These are phyloP conservation scores for Tor tambroides DNA, from an alignment of 2,113 vertebrate genomes.

Conservation along the genomic window DNA sequence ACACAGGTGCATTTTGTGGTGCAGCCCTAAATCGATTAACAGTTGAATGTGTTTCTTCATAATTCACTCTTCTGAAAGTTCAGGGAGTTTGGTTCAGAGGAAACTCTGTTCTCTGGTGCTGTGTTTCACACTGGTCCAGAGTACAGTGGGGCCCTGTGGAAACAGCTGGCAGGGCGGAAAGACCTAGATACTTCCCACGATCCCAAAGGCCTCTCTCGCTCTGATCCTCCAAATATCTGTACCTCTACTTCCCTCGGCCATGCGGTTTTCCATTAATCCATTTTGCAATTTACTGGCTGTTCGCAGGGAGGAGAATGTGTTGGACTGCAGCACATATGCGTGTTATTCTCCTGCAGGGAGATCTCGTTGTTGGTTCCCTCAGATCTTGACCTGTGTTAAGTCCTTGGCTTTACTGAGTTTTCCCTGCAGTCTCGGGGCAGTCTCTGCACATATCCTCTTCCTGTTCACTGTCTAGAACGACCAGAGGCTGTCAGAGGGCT, in stretches of 20 bases:
- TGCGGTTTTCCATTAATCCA: neutral
- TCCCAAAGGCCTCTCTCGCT: no score
- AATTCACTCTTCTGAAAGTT: slow-evolving; percentile 3
- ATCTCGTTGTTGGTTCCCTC: slow-evolving; percentile 19
- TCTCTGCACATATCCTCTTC: slow-evolving; percentile 41
- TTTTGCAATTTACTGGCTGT: slow-evolving; percentile 1
- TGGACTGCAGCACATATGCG: slow-evolving; percentile 3
- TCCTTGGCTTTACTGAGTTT: slow-evolving; percentile 48
- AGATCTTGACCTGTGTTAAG: slow-evolving; percentile 46
- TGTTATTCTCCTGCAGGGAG: neutral
- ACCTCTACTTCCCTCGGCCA: neutral
- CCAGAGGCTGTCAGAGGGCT: neutral
- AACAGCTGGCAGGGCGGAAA: slow-evolving; percentile 51
- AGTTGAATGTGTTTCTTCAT: neutral
- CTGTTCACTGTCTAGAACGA: slow-evolving; percentile 29
- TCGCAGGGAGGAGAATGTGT: slow-evolving; percentile 12
- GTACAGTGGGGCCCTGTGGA: slow-evolving; percentile 23
- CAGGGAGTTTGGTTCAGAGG: neutral
- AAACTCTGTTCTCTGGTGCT: slow-evolving; percentile 27
- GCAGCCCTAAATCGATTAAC: neutral
- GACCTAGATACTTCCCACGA: neutral
- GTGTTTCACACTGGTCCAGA: slow-evolving; percentile 25
- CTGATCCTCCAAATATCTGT: no score
- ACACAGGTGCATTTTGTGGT: neutral
- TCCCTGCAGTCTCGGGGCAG: slow-evolving; percentile 24